Percentiles rank a stretch among this genome's conserved stretches.
Evolutionary conservation across 2,888 invertebrate genomes (phyloP).

Genomic region (Drosophila pseudotakahashii): DNA sequence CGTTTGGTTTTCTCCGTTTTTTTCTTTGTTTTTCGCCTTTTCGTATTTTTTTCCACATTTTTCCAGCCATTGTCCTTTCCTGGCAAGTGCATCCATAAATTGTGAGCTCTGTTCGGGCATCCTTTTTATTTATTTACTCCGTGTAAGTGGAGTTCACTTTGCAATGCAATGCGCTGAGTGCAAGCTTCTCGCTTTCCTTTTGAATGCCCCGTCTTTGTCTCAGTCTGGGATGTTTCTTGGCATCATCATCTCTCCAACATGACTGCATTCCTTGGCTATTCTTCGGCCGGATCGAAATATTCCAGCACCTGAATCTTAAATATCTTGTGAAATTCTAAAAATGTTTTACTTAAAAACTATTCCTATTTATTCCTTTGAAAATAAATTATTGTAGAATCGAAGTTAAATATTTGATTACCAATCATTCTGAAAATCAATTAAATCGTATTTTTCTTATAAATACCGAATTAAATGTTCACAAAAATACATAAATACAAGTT

Average conservation of each 20-base stretch:
- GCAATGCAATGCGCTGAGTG: conserved; percentile 57
- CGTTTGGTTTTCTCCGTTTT: conserved; percentile 37
- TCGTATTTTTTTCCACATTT: conserved; percentile 1
- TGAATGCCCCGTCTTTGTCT: conserved; percentile 10
- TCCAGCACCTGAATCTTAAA: conserved; percentile 45
- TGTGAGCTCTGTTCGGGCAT: conserved; percentile 33
- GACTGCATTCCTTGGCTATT: conserved; percentile 25
- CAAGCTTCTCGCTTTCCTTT: conserved; percentile 48
- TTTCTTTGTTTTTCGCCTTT: background rate
- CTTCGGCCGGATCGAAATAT: conserved; percentile 21
- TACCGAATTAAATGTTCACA: no score
- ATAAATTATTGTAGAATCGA: no score
- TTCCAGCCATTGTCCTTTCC: conserved; percentile 15
- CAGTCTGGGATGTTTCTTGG: conserved; percentile 12
- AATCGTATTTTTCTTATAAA: no score
- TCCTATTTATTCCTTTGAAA: no score
- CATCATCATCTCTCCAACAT: conserved; percentile 57
- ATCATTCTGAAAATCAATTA: no score
- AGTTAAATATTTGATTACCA: no score
- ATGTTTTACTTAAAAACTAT: no score
- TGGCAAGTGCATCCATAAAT: conserved; percentile 40
- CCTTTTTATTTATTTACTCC: conserved; percentile 66
- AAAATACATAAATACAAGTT: no score
- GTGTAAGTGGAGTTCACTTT: conserved; percentile 60
- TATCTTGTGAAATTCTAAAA: no score